phyloP scores from a whole-genome alignment of 2,797 vertebrate genomes.

The Gastrophryne carolinensis region DNA sequence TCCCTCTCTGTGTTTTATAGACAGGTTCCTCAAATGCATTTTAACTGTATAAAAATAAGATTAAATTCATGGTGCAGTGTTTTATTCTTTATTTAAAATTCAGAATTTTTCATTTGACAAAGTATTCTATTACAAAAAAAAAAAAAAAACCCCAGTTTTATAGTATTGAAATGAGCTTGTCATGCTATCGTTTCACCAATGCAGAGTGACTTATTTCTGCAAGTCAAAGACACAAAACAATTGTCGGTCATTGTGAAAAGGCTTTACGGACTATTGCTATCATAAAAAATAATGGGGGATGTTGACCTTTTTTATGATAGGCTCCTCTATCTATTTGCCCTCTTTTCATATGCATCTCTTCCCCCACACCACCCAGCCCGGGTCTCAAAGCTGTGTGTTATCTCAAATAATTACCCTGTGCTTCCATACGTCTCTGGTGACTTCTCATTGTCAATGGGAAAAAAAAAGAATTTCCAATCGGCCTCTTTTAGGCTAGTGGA shows the following conservation, averaged over 20 bases:
- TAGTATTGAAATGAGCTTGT: slow-evolving; percentile 79
- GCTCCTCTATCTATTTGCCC: slow-evolving; percentile 69
- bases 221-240: slow-evolving; percentile 67
- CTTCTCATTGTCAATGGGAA: slow-evolving; percentile 80
- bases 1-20: too few relatives aligned
- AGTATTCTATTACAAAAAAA: not conserved
- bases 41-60: too few relatives aligned
- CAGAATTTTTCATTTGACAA: not conserved
- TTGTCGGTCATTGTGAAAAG: slow-evolving; percentile 88
- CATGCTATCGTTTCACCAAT: slow-evolving; percentile 81
- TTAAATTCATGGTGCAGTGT: too few relatives aligned
- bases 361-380: slow-evolving; percentile 49
- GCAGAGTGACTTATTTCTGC: slow-evolving; percentile 84
- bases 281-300: slow-evolving; percentile 81
- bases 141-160: not conserved
- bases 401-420: slow-evolving; percentile 97
- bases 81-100: too few relatives aligned
- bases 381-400: slow-evolving; percentile 85
- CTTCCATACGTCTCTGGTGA: slow-evolving; percentile 90
- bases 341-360: slow-evolving; percentile 73
- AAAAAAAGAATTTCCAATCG: slow-evolving; percentile 88
- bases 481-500: slow-evolving; percentile 92
- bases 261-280: slow-evolving; percentile 82
- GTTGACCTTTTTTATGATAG: slow-evolving; percentile 94
- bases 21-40: too few relatives aligned